Base-by-base conservation (phyloP, 2,113 vertebrate genomes). In the Hyla sarda region DNA sequence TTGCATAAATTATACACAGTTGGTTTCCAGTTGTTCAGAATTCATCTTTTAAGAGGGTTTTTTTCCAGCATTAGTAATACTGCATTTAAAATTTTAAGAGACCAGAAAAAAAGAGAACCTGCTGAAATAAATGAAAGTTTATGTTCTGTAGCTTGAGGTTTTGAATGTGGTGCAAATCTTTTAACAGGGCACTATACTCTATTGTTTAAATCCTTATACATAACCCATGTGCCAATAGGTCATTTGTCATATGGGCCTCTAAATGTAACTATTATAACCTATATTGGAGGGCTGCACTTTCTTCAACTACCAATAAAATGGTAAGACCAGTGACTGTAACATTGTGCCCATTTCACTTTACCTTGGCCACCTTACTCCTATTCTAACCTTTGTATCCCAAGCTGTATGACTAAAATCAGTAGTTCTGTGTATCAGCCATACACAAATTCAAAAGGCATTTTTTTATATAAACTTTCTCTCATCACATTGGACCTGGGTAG, bases 1-100 rank as follows among this genome's bases (percentile, higher is more conserved):
- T 81, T 47, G 37, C 34, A 65, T 81, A 81, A 81, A 81, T 81
- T 81, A 62, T 81, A 81, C 56, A 81, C 78, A 81, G 78, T 47
- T 65, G 78, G 56, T 65, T 81, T 81, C 58, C 56, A n/a, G 56
- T 81, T 81, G 16, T 62, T 45, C 13, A 47, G 58, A 65, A 65
- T 65, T 56, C 21, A 54, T 81, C 56, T 60, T 60, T 62, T 80
- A 2, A 80, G 30, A 41, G 23, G 21, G n/a, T 56, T 78, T 30
- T 76, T 23, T 21, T 21, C 16, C 13, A 0, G 13, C n/a, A 25
- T 80, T 80, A 80, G 54, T 60, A 45, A 80, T 62, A 45, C 4
- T 10, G 9, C 23, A 41, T 37, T 37, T 41, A 80, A 25, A 45
- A 74, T 74, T 74, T 45, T 47, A 41, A 48, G 45, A 45, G 47